Percentiles rank a stretch among this genome's conserved stretches.
Evolutionary conservation across 2,113 vertebrate species (phyloP).

Genomic region (Lontra canadensis): DNA sequence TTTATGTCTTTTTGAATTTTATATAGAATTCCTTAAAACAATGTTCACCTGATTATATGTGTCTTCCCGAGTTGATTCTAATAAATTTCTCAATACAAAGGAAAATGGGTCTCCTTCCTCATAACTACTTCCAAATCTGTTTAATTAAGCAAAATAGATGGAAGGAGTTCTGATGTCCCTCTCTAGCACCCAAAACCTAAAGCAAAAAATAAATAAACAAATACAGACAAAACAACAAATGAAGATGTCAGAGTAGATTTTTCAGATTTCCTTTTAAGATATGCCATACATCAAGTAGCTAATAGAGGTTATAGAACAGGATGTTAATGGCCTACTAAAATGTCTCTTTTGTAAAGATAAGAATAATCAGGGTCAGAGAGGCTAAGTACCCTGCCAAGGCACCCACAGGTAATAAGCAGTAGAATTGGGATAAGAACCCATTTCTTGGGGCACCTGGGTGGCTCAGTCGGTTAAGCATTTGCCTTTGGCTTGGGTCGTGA

Average conservation of each 20-base stretch:
- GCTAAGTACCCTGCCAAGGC: not conserved
- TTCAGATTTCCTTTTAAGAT: not conserved
- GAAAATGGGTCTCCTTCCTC: not conserved
- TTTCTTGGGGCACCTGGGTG: not conserved
- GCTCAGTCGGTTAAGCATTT: too few species aligned
- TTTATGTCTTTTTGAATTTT: not conserved
- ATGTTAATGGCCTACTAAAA: not conserved
- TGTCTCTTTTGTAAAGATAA: not conserved
- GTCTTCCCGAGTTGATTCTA: not conserved
- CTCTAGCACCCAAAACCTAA: not conserved
- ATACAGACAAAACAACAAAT: not conserved
- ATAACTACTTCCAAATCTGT: not conserved
- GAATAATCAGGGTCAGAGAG: not conserved
- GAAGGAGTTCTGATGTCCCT: not conserved
- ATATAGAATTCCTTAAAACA: constrained; percentile 3
- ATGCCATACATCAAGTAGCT: not conserved
- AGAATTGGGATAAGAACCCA: constrained; percentile 16
- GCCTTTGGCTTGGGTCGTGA: too few species aligned
- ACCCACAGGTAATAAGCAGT: not conserved
- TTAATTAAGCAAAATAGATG: not conserved
- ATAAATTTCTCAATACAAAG: not conserved
- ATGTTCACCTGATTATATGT: not conserved
- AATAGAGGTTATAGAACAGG: not conserved
- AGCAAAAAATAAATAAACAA: not conserved
- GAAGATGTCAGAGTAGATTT: not conserved